phyloP scores from a whole-genome alignment of 2,797 vertebrate species.

The Ammospiza maritima region DNA sequence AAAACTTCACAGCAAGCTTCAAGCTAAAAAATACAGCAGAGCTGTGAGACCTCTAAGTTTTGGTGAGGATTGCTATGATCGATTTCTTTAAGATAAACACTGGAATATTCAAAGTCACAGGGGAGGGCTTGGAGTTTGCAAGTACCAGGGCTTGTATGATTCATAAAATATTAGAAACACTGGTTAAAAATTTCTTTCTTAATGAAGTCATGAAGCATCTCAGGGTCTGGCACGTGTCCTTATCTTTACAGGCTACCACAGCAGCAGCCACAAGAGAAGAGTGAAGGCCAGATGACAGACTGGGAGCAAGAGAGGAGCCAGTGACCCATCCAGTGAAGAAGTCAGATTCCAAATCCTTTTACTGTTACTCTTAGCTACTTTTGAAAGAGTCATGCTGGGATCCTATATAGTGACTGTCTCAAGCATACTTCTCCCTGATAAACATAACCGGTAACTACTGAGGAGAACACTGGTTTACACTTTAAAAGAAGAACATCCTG shows the following conservation, averaged over 20 bases:
- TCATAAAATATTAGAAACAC: background rate
- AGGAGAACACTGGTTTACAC: background rate
- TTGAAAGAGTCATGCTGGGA: background rate
- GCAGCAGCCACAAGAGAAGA: slow-evolving; percentile 48
- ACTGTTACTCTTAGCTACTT: slow-evolving; percentile 48
- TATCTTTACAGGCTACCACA: slow-evolving; percentile 39
- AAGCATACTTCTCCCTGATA: background rate
- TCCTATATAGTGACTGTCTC: background rate
- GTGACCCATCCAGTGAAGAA: slow-evolving; percentile 21
- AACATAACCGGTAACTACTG: background rate
- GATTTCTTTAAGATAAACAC: background rate
- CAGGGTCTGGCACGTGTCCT: background rate
- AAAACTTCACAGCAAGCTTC: background rate
- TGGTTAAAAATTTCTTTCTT: background rate
- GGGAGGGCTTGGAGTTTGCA: background rate
- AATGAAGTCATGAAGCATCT: background rate
- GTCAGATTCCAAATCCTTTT: slow-evolving; percentile 4
- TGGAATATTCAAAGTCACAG: slow-evolving; percentile 18
- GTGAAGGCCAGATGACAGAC: background rate
- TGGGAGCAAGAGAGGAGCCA: background rate
- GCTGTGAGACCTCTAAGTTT: background rate
- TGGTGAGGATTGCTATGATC: background rate
- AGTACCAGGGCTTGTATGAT: background rate
- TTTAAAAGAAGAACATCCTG: background rate
- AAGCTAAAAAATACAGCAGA: background rate